Evolutionary conservation across 1,140 invertebrate species (phyloP).

Genomic region (Drosophila chauvacae): DNA sequence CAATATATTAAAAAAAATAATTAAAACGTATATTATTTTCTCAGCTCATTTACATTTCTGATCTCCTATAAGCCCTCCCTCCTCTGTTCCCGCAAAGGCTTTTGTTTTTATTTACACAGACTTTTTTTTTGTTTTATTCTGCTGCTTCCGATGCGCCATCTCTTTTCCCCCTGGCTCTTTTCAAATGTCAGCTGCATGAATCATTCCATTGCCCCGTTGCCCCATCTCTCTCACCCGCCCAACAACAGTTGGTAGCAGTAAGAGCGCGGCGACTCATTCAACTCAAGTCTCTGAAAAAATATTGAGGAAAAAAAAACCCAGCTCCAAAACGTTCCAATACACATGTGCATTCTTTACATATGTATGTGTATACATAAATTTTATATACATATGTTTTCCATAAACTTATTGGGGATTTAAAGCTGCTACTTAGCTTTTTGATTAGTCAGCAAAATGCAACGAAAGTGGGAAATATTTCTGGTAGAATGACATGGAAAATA

Average conservation of each 20-base stretch:
- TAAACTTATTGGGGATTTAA: slow-evolving; percentile 32
- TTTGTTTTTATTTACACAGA: slow-evolving; percentile 31
- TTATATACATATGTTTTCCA: neutral
- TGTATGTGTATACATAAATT: neutral
- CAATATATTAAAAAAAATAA: neutral
- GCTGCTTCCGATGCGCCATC: slow-evolving; percentile 27
- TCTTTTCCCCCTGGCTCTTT: neutral
- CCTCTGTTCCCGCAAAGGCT: slow-evolving; percentile 4
- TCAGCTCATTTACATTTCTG: slow-evolving; percentile 5
- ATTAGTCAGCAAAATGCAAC: slow-evolving; percentile 37
- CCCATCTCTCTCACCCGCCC: slow-evolving; percentile 4
- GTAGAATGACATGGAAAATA: slow-evolving; percentile 2
- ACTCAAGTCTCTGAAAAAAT: slow-evolving; percentile 10
- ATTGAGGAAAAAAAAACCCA: slow-evolving; percentile 20
- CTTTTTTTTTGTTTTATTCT: slow-evolving; percentile 10
- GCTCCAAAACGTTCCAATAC: slow-evolving; percentile 27
- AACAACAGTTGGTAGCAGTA: slow-evolving; percentile 24
- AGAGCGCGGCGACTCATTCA: slow-evolving; percentile 24
- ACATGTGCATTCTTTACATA: slow-evolving; percentile 22
- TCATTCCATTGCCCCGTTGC: slow-evolving; percentile 18
- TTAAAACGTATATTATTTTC: neutral
- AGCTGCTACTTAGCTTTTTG: slow-evolving; percentile 24
- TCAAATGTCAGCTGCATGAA: slow-evolving; percentile 34
- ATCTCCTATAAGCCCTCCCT: neutral
- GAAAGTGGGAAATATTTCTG: slow-evolving; percentile 10